phyloP scores from a whole-genome alignment of 2,797 vertebrate species.

The Eurystomus glaucurus region DNA sequence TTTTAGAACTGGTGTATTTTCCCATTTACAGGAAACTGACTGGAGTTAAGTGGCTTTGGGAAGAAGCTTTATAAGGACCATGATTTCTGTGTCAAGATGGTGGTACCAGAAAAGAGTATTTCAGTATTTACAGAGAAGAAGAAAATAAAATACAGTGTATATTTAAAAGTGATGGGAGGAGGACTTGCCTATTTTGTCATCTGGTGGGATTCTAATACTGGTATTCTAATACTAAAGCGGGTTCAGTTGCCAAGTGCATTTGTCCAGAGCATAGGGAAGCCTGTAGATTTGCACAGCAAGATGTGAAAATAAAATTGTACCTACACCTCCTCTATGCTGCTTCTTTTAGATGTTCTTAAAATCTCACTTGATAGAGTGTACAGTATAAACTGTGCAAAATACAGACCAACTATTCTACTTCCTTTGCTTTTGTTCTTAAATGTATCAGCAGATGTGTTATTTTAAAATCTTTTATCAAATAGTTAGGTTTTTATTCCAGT shows the following conservation, averaged over 20 bases:
- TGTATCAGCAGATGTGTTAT: not conserved
- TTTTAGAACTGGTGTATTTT: not conserved
- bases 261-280: not conserved
- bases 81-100: not conserved
- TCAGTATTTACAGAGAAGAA: not conserved
- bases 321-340: not conserved
- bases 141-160: not conserved
- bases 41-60: not conserved
- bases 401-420: not conserved
- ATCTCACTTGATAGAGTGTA: not conserved
- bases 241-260: not conserved
- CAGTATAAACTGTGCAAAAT: not conserved
- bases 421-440: not conserved
- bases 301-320: not conserved
- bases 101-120: not conserved
- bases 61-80: not conserved
- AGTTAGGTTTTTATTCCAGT: not conserved
- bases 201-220: not conserved
- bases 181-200: not conserved
- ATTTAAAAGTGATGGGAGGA: not conserved
- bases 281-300: not conserved
- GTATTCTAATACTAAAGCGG: not conserved
- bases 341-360: not conserved
- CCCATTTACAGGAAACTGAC: not conserved
- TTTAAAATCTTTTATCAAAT: not conserved